A percentile compares a stretch with the other conserved stretches of the same genome.
phyloP scores from a whole-genome alignment of 2,113 vertebrate species.

The Podiceps cristatus region DNA sequence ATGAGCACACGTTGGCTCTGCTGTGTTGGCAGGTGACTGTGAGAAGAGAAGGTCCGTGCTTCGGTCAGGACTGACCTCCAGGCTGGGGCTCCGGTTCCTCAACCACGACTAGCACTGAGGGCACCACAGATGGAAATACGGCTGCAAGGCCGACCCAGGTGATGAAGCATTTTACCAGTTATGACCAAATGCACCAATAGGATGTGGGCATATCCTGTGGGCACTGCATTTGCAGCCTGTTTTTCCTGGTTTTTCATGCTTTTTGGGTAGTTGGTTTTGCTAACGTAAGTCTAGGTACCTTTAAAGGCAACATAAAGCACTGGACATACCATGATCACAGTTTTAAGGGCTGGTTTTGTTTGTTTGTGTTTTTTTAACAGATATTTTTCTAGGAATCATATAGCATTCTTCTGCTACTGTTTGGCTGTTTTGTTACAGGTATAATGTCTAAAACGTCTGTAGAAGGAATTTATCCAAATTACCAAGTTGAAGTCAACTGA shows the following conservation, averaged over 20 bases:
- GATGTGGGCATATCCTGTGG: too few species aligned
- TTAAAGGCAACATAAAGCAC: neutral
- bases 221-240: neutral
- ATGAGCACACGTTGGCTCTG: neutral
- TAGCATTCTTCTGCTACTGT: neutral
- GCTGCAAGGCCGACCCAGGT: neutral
- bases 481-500: neutral
- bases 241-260: neutral
- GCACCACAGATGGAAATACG: neutral
- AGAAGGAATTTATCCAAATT: neutral
- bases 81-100: neutral
- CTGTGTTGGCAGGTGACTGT: too few species aligned
- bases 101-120: neutral
- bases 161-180: neutral
- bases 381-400: neutral
- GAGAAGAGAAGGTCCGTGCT: neutral
- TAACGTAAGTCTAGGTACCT: neutral
- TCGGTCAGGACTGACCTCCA: neutral
- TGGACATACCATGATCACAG: neutral
- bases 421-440: neutral
- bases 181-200: neutral
- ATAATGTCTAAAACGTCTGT: neutral
- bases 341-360: too few species aligned
- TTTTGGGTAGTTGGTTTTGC: neutral
- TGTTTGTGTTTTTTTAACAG: neutral